Conservation (phyloP, 2,797 vertebrate species). For the Leontopithecus rosalia region DNA sequence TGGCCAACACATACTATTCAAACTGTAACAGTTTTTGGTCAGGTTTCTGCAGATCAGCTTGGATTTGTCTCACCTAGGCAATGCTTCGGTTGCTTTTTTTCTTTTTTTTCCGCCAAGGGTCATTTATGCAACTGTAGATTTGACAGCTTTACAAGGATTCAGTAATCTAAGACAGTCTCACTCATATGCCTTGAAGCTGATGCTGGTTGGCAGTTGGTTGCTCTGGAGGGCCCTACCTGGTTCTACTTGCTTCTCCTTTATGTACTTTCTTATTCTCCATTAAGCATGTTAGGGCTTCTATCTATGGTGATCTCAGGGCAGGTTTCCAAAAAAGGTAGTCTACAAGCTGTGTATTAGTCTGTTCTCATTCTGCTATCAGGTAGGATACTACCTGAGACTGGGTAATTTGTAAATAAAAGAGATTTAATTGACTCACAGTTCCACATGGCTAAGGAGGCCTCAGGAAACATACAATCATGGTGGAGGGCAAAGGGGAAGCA, state of each 20-base stretch:
- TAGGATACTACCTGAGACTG: not conserved
- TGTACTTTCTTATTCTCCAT: not conserved
- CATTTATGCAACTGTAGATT: not conserved
- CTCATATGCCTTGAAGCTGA: not conserved
- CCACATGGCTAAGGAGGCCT: not conserved
- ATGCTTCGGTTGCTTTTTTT: not conserved
- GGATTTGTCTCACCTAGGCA: not conserved
- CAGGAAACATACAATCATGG: not conserved
- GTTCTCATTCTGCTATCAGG: not conserved
- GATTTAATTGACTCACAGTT: not conserved
- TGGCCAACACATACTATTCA: too few species aligned
- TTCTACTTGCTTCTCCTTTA: not conserved
- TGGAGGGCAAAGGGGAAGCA: not conserved
- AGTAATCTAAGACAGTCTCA: not conserved
- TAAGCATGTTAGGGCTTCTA: not conserved
- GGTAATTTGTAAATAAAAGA: not conserved
- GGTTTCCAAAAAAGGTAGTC: not conserved
- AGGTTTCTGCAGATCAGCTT: not conserved
- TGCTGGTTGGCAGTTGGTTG: not conserved
- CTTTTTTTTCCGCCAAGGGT: not conserved
- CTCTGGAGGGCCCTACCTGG: not conserved
- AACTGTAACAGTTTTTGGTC: not conserved
- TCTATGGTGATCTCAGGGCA: not conserved
- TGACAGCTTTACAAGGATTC: not conserved
- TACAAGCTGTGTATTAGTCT: not conserved